Conservation (phyloP, 2,888 invertebrate genomes). For the Brachyptera risi region DNA sequence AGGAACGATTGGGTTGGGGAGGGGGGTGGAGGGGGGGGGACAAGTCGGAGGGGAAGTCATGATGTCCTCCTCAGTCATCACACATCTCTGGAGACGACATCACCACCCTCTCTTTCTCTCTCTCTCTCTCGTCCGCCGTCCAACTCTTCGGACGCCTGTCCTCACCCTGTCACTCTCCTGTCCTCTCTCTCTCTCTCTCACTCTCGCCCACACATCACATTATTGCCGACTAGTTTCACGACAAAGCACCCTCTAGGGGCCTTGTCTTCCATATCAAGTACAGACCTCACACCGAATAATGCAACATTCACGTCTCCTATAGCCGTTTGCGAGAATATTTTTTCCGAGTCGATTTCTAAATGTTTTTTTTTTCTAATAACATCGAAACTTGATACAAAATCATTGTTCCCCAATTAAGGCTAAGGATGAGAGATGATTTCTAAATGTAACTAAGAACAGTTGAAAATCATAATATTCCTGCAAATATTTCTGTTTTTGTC, state of each 20-base stretch:
- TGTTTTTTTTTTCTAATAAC: no score
- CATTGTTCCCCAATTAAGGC: no score
- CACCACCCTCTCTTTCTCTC: constrained; percentile 9
- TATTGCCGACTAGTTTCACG: no score
- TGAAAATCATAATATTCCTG: no score
- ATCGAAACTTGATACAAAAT: no score
- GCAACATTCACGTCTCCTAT: no score
- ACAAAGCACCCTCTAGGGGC: constrained; percentile 14
- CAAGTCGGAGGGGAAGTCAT: not conserved
- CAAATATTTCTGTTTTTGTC: no score
- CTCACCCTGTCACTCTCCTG: constrained; percentile 18
- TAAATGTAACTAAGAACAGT: no score
- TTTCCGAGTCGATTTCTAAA: no score
- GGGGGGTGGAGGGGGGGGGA: not conserved
- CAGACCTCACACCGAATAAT: no score
- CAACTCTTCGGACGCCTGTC: constrained; percentile 20
- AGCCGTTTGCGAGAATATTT: no score
- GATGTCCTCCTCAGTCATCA: not conserved
- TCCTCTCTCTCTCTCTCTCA: constrained; percentile 18
- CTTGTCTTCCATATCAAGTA: not conserved
- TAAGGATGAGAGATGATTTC: no score
- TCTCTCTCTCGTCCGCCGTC: not conserved
- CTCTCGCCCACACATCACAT: constrained; percentile 7
- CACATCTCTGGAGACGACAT: constrained; percentile 24
- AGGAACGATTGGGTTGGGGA: not conserved